Base-by-base conservation (phyloP, 2,888 invertebrate genomes). In the Tribolium freemani region DNA sequence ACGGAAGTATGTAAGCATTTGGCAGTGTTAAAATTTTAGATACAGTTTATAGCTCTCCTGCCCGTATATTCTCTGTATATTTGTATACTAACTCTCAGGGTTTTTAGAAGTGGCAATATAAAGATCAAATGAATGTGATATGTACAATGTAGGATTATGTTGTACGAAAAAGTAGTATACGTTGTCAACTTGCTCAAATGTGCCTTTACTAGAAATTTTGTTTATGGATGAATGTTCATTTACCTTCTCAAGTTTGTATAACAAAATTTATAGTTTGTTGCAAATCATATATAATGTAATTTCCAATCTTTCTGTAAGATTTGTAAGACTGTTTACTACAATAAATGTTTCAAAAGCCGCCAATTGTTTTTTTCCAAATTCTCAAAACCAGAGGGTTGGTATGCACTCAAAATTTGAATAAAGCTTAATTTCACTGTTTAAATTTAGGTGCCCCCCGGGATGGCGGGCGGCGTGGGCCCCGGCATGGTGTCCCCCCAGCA, bases 401-500 rank as follows among this genome's bases (percentile, higher is more conserved):
- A 75, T 73, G 71, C 66, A 70, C 30, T 13, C 26, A 30, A 21
- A 20, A 45, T 50, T 30, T 16, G 5, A 11, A 13, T 11, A 4
- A 6, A 48, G 6, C 2, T 8, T 13, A 48, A 48, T 26, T 26
- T 3, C 56, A 48, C 6, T 8, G 9, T 46, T 9, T 26, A 4
- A 21, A 79, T 77, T 21, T 79, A 86, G 86, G 86, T 86, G 56
- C 83, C 85, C 56, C 83, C 85, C 44, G 85, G 85, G 53, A 79
- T 86, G 78, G 77, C 79, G 16, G 82, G 83, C 50, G 83, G 82
- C 53, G 85, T 85, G 4, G 85, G 83, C 9, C 84, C 84, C 1
- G 85, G 85, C 20, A 86, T 86, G 85, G 82, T 87, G 58, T 85
- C 87, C 3, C 85, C 86, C 3, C 87, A 87, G 50, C 88, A 87